Conservation (phyloP, 2,888 invertebrate species). For the Drosophila engyochracea region DNA sequence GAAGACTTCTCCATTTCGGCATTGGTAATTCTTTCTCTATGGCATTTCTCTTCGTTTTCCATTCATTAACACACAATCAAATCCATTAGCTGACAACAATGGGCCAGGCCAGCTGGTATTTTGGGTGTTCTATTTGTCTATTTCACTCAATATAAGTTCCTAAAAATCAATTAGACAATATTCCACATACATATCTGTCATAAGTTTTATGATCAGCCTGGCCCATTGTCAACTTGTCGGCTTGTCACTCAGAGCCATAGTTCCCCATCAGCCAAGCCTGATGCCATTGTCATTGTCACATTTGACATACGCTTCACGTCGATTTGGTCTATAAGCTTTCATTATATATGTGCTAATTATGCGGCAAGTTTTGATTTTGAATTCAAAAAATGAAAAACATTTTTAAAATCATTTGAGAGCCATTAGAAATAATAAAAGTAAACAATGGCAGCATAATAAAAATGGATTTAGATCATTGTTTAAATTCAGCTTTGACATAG, state of each 20-base stretch:
- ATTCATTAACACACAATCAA: slow-evolving; percentile 79
- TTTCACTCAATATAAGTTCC: slow-evolving; percentile 30
- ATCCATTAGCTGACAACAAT: slow-evolving; percentile 70
- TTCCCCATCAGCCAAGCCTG: background rate
- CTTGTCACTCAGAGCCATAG: slow-evolving; percentile 49
- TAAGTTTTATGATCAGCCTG: slow-evolving; percentile 66
- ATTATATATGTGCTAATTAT: slow-evolving; percentile 73
- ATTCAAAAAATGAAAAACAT: background rate
- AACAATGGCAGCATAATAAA: slow-evolving; percentile 4
- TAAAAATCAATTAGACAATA: slow-evolving; percentile 72
- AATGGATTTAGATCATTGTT: slow-evolving; percentile 16
- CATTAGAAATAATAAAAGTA: slow-evolving; percentile 15
- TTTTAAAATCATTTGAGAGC: slow-evolving; percentile 23
- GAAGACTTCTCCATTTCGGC: slow-evolving; percentile 20
- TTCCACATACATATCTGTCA: slow-evolving; percentile 66
- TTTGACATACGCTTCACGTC: slow-evolving; percentile 62
- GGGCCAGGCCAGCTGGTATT: slow-evolving; percentile 38
- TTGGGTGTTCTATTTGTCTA: slow-evolving; percentile 15
- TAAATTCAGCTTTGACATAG: slow-evolving; percentile 1
- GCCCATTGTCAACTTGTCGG: slow-evolving; percentile 67
- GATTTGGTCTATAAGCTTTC: slow-evolving; percentile 68
- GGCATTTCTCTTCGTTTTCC: slow-evolving; percentile 44
- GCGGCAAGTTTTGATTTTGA: slow-evolving; percentile 36
- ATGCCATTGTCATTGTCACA: slow-evolving; percentile 51
- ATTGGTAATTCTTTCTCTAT: slow-evolving; percentile 16